phyloP scores from a whole-genome alignment of 1,140 invertebrate genomes.

The Chironomus tepperi region DNA sequence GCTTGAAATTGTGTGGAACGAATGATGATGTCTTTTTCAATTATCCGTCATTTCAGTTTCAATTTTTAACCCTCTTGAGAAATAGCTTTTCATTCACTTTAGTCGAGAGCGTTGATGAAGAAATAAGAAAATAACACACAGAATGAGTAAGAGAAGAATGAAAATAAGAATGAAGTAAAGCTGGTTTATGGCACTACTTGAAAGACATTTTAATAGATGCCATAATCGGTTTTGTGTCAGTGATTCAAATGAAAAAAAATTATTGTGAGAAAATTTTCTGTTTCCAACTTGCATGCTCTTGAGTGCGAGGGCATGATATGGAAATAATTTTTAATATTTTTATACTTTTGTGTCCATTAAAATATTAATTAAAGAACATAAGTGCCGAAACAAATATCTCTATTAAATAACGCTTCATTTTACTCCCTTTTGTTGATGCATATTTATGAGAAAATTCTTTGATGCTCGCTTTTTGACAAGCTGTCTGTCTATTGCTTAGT shows the following conservation, averaged over 20 bases:
- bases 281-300: not conserved
- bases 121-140: too few relatives aligned
- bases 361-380: constrained; percentile 10
- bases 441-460: too few relatives aligned
- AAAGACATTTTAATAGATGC: constrained; percentile 14
- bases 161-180: not conserved
- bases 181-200: not conserved
- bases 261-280: not conserved
- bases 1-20: not conserved
- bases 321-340: too few relatives aligned
- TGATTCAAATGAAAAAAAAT: not conserved
- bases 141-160: too few relatives aligned
- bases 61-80: constrained; percentile 10
- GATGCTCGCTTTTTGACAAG: too few relatives aligned
- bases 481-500: too few relatives aligned
- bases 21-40: constrained; percentile 14
- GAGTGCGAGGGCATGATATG: not conserved
- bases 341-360: not conserved
- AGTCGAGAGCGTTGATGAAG: not conserved
- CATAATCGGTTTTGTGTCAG: constrained; percentile 12
- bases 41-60: constrained; percentile 12
- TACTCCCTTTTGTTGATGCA: not conserved
- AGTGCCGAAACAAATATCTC: not conserved
- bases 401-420: not conserved
- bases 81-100: not conserved